Conservation (phyloP, 2,888 invertebrate genomes). For the Tanaodytes sp. region DNA sequence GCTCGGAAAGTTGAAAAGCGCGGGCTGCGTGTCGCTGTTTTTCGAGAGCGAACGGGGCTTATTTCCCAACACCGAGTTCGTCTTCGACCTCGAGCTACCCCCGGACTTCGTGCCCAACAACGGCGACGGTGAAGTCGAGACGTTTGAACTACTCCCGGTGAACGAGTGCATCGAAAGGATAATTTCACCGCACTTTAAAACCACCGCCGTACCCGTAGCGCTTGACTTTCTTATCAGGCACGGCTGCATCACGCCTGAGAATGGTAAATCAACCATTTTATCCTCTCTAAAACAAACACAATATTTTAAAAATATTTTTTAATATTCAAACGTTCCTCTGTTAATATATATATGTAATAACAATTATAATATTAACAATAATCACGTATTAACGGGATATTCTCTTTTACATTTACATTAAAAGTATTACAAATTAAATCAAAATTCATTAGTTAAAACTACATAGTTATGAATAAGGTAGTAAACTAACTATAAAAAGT, state of each 20-base stretch:
- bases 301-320: no score
- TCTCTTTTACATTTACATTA: conserved; percentile 12
- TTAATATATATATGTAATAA: no score
- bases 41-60: conserved; percentile 94
- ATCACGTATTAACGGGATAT: no score
- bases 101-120: conserved; percentile 92
- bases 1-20: conserved; percentile 82
- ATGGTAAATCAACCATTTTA: no score
- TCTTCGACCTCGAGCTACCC: conserved; percentile 93
- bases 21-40: conserved; percentile 90
- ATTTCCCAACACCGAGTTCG: conserved; percentile 95
- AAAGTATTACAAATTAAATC: no score
- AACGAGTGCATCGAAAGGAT: conserved; percentile 87
- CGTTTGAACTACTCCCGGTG: conserved; percentile 89
- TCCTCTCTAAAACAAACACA: no score
- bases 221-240: conserved; percentile 94
- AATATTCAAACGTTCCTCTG: no score
- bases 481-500: no score
- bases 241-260: conserved; percentile 90
- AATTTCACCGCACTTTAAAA: conserved; percentile 89
- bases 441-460: no score
- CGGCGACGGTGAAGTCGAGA: conserved; percentile 94
- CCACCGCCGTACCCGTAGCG: conserved; percentile 92
- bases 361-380: no score
- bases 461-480: no score